These are phyloP conservation scores for Steromphala cineraria DNA, from an alignment of 2,888 invertebrate species.

Conservation along the genomic window DNA sequence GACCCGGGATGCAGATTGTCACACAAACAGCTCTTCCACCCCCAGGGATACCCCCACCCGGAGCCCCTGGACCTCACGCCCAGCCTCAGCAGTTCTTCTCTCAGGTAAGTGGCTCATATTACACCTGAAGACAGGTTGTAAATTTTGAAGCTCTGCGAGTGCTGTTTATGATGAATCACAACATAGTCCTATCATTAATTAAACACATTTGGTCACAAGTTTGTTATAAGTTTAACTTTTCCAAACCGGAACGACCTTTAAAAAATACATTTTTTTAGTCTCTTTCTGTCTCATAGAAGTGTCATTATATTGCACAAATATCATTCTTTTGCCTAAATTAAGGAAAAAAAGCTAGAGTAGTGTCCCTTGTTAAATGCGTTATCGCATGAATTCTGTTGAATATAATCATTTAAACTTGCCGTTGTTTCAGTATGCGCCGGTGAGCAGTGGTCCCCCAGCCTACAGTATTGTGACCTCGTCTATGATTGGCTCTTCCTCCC, in stretches of 20 bases:
- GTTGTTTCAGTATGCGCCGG: slow-evolving; percentile 16
- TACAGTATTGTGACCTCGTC: slow-evolving; percentile 24
- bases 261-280: no score
- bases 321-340: no score
- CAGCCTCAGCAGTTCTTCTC: slow-evolving; percentile 23
- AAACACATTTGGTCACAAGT: background rate
- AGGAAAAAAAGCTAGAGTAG: no score
- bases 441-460: slow-evolving; percentile 25
- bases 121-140: background rate
- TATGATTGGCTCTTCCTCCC: slow-evolving; percentile 30
- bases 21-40: slow-evolving; percentile 34
- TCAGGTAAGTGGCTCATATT: background rate
- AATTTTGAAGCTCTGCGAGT: background rate
- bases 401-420: background rate
- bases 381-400: background rate
- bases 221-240: no score
- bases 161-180: no score
- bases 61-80: slow-evolving; percentile 7
- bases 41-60: slow-evolving; percentile 28
- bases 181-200: no score
- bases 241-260: no score
- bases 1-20: slow-evolving; percentile 26
- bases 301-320: no score
- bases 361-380: background rate
- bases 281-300: no score